These are phyloP conservation scores for Macrosoma leucophasiata DNA, from an alignment of 2,888 invertebrate species.

Conservation along the genomic window DNA sequence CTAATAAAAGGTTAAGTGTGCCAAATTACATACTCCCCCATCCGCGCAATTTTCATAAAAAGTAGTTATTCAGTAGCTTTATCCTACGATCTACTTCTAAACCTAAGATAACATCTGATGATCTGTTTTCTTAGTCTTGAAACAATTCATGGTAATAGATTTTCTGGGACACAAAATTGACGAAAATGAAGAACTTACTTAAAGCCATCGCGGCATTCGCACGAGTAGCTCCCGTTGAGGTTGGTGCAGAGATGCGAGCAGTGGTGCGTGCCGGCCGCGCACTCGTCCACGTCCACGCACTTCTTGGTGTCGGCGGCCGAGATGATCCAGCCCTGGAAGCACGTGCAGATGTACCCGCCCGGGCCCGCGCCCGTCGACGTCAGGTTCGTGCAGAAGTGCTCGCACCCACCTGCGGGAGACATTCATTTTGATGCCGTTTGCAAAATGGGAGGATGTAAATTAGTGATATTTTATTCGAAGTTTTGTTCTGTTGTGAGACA, in stretches of 20 bases:
- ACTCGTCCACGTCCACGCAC: conserved; percentile 94
- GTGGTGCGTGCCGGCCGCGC: conserved; percentile 85
- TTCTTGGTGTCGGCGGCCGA: conserved; percentile 86
- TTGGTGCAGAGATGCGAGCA: conserved; percentile 97
- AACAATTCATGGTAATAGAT: not conserved
- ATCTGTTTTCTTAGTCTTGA: not conserved
- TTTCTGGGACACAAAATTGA: not conserved
- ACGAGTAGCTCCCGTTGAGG: conserved; percentile 93
- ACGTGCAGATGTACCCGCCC: conserved; percentile 91
- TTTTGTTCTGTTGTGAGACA: too few species aligned
- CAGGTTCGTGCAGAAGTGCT: conserved; percentile 92
- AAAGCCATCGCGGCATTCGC: conserved; percentile 91
- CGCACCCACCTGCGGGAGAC: conserved; percentile 84
- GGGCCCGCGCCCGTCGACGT: conserved; percentile 46
- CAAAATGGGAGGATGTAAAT: too few species aligned
- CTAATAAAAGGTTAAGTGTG: too few species aligned
- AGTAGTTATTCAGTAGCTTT: too few species aligned
- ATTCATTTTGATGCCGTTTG: too few species aligned
- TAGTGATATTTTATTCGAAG: too few species aligned
- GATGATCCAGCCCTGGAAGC: conserved; percentile 90
- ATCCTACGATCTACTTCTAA: too few species aligned
- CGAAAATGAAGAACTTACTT: too few species aligned
- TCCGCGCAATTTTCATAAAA: too few species aligned
- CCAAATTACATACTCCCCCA: too few species aligned
- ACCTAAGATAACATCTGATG: too few species aligned